Evolutionary conservation across 2,888 invertebrate species (phyloP), one percentile per base, ranked within the genome.

Genomic region (Acanthosepion esculentum): DNA sequence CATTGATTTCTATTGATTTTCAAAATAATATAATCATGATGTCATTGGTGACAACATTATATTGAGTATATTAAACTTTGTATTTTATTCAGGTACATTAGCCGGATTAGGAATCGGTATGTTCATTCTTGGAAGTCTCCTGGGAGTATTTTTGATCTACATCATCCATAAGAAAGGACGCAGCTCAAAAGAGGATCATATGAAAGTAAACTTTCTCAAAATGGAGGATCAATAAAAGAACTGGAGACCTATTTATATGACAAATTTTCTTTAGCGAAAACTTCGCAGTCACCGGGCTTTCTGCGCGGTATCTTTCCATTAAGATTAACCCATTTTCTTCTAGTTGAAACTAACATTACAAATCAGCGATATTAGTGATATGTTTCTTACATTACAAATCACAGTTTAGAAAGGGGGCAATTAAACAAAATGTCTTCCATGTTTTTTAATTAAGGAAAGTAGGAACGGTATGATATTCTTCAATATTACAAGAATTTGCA

Each of bases 121-220:
- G 78, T 78, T 78, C n/a, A 12, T 78, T n/a, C 4, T 78, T 3
- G 78, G 78, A n/a, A 18, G n/a, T n/a, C 4, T 78, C 15, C n/a
- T 78, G 15, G 78, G 78, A 12, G 15, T 78, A n/a, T 15, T 78
- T 15, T 8, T 78, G 78, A 78, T 78, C n/a, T 78, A 33, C 78
- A 0, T 78, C 12, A 33, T 78, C 78, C 78, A 78, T 12, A 78
- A n/a, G n/a, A 78, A n/a, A 78, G 78, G 15, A n/a, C n/a, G 12
- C n/a, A 15, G 3, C 2, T 15, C 8, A 18, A 78, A 10, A 78
- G 78, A 78, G 15, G 78, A 78, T n/a, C 78, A 78, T 15, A 78
- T n/a, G 78, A 78, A 33, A 78, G 78, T 78, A n/a, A 78, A n/a
- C 78, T 78, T 78, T 78, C 78, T 78, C 78, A 78, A 33, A 78